Conservation (phyloP, 2,888 invertebrate species). For the Clostera curtula region DNA sequence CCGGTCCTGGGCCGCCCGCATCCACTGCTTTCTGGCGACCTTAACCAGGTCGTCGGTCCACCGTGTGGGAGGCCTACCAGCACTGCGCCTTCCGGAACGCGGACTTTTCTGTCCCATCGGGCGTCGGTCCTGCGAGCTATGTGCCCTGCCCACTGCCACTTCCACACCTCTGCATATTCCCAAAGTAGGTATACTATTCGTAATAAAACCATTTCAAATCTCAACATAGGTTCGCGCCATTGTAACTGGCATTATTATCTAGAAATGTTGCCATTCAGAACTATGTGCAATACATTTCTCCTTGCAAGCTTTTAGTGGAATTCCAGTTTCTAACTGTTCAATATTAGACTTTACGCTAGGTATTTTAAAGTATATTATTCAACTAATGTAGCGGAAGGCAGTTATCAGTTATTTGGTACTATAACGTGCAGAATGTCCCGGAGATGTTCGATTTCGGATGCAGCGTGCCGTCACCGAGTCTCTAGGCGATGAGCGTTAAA, state of each 20-base stretch:
- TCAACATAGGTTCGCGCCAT: too few relatives aligned
- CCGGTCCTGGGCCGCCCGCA: too few relatives aligned
- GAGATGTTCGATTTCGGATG: conserved; percentile 42
- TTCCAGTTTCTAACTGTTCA: conserved; percentile 2
- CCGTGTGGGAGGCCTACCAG: too few relatives aligned
- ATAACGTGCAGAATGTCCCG: conserved; percentile 37
- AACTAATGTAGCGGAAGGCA: conserved; percentile 7
- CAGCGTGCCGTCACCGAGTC: conserved; percentile 32
- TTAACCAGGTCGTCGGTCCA: too few relatives aligned
- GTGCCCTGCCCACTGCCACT: too few relatives aligned
- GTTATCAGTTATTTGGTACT: conserved; percentile 31
- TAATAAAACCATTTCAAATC: too few relatives aligned
- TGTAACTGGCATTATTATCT: conserved; percentile 9
- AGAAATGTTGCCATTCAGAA: conserved; percentile 22
- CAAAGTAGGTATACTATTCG: too few relatives aligned
- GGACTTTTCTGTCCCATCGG: too few relatives aligned
- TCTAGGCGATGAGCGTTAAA: conserved; percentile 20
- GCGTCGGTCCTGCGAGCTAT: too few relatives aligned
- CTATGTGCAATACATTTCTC: conserved; percentile 26
- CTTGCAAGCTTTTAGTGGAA: conserved; percentile 18
- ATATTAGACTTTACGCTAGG: background rate
- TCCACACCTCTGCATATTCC: too few relatives aligned
- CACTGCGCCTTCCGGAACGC: too few relatives aligned
- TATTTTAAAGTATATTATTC: background rate
- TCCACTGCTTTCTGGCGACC: too few relatives aligned